Conservation (phyloP, 2,113 vertebrate genomes). For the Psophia crepitans region DNA sequence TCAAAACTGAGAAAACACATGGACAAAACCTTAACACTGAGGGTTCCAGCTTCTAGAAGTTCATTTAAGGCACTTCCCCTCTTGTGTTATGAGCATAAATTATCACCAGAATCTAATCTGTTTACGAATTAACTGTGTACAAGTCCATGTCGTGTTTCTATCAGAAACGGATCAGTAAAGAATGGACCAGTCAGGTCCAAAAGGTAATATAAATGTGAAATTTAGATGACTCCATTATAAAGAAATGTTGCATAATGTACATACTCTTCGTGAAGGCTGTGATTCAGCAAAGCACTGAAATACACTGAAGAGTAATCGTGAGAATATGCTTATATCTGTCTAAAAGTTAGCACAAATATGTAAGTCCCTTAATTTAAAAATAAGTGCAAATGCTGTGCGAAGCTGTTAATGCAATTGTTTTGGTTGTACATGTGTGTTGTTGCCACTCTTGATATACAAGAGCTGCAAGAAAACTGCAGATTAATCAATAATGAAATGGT, state of each 20-base stretch:
- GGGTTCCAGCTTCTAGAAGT: neutral
- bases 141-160: neutral
- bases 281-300: constrained; percentile 18
- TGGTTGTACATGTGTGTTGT: neutral
- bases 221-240: neutral
- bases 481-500: neutral
- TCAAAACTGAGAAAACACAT: neutral
- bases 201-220: neutral
- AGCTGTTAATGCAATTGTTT: neutral
- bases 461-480: neutral
- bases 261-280: neutral
- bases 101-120: neutral
- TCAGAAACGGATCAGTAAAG: neutral
- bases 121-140: neutral
- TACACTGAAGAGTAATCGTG: neutral
- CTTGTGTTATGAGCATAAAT: neutral
- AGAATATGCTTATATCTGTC: neutral
- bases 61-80: neutral
- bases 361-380: neutral
- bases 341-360: neutral
- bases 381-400: neutral
- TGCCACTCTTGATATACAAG: neutral
- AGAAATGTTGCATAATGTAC: neutral
- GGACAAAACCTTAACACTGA: neutral
- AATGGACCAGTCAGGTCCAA: neutral